Evolutionary conservation across 2,797 vertebrate species (phyloP).

Genomic region (Gobio occitaniae): DNA sequence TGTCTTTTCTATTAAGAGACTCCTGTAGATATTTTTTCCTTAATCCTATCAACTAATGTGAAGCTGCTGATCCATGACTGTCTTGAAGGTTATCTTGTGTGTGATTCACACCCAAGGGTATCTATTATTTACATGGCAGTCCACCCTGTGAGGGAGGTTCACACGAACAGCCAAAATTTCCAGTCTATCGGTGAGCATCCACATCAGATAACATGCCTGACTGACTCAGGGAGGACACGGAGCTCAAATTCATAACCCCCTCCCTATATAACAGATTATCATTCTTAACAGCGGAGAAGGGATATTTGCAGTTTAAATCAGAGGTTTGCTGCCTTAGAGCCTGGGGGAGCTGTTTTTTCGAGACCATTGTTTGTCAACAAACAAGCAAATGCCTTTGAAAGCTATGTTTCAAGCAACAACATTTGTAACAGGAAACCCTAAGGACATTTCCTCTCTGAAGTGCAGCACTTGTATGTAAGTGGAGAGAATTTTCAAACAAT

Average conservation of each 20-base stretch:
- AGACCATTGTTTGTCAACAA: slow-evolving; percentile 54
- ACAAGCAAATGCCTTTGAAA: slow-evolving; percentile 64
- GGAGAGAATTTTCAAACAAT: slow-evolving; percentile 51
- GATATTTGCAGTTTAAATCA: slow-evolving; percentile 74
- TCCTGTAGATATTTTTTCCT: slow-evolving; percentile 78
- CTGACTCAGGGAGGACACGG: slow-evolving; percentile 75
- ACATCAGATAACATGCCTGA: slow-evolving; percentile 78
- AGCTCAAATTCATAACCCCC: slow-evolving; percentile 74
- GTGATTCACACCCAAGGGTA: slow-evolving; percentile 79
- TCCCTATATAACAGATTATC: slow-evolving; percentile 75
- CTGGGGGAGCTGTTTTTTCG: slow-evolving; percentile 58
- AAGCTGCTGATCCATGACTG: slow-evolving; percentile 79
- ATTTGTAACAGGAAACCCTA: slow-evolving; percentile 56
- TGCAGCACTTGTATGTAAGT: slow-evolving; percentile 47
- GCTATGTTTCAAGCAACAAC: slow-evolving; percentile 69
- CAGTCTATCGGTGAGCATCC: slow-evolving; percentile 78
- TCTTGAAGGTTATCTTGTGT: slow-evolving; percentile 83
- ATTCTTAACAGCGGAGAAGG: slow-evolving; percentile 62
- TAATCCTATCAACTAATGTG: slow-evolving; percentile 83
- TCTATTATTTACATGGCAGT: slow-evolving; percentile 83
- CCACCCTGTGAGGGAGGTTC: slow-evolving; percentile 74
- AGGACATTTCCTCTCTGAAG: slow-evolving; percentile 43
- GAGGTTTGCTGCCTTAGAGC: slow-evolving; percentile 67
- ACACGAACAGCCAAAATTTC: slow-evolving; percentile 75
- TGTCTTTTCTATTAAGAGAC: slow-evolving; percentile 78